Percentiles rank a stretch among this genome's conserved stretches.
These are phyloP conservation scores for Otolemur garnettii DNA, from an alignment of 2,113 vertebrate genomes.

Conservation along the genomic window DNA sequence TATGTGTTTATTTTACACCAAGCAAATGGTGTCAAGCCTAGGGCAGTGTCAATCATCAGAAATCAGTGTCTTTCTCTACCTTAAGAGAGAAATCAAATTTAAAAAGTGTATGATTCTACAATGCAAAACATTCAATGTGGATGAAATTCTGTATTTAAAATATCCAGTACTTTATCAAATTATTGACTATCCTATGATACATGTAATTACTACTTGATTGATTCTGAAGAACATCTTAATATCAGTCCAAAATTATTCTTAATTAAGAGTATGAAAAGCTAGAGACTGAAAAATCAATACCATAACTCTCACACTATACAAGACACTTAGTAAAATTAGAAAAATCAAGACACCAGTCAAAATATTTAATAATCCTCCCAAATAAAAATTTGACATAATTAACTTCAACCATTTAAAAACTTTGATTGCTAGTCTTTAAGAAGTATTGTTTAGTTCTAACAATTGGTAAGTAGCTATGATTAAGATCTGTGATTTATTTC, in stretches of 20 bases:
- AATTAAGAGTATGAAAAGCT: slow-evolving; percentile 9
- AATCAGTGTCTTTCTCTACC: slow-evolving; percentile 18
- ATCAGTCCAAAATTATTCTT: neutral
- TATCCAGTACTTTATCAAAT: neutral
- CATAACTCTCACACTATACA: neutral
- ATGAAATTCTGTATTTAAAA: slow-evolving; percentile 57
- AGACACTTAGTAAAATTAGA: neutral
- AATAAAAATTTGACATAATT: slow-evolving; percentile 32
- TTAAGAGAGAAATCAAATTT: slow-evolving; percentile 23
- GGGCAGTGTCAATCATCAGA: slow-evolving; percentile 11
- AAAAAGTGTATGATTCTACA: slow-evolving; percentile 27
- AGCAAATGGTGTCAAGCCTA: slow-evolving; percentile 8
- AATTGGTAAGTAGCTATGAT: slow-evolving; percentile 39
- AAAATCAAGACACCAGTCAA: neutral
- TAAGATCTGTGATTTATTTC: slow-evolving; percentile 55
- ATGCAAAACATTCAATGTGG: neutral
- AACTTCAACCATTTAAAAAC: neutral
- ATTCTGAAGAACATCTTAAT: slow-evolving; percentile 32
- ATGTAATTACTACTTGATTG: neutral
- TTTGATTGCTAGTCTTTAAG: slow-evolving; percentile 16
- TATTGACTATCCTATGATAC: neutral
- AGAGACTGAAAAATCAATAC: neutral
- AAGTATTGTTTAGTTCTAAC: neutral
- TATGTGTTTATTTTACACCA: neutral
- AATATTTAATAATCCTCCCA: neutral